These are phyloP conservation scores for Bostrychus sinensis DNA, from an alignment of 2,113 vertebrate genomes.

Conservation along the genomic window DNA sequence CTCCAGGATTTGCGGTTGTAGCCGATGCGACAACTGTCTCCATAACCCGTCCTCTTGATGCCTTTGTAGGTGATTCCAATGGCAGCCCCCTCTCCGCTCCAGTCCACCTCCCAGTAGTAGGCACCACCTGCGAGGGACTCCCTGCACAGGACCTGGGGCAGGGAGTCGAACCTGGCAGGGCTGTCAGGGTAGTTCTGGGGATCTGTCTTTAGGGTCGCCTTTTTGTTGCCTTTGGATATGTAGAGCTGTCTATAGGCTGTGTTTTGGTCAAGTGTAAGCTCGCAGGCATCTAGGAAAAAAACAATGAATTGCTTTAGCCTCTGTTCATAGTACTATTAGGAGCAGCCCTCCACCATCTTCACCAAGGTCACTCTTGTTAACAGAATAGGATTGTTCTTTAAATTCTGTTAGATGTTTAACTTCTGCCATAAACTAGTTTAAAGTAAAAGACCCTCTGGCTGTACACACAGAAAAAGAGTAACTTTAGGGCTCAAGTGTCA, in stretches of 20 bases:
- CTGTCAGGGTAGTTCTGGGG: conserved; percentile 74
- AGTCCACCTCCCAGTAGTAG: conserved; percentile 85
- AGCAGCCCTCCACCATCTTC: conserved; percentile 23
- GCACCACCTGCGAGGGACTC: conserved; percentile 81
- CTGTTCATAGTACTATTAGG: conserved; percentile 11
- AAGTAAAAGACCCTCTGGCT: conserved; percentile 52
- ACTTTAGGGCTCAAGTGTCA: conserved; percentile 60
- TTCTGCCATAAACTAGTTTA: neutral
- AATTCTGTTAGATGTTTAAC: conserved; percentile 21
- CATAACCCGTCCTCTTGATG: conserved; percentile 82
- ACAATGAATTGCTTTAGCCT: conserved; percentile 10
- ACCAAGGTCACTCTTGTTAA: conserved; percentile 28
- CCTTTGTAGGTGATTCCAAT: conserved; percentile 83
- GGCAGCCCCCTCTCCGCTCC: conserved; percentile 80
- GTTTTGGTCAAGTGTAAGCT: conserved; percentile 78
- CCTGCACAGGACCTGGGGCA: conserved; percentile 81
- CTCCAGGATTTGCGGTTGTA: conserved; percentile 89
- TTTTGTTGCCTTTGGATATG: conserved; percentile 79
- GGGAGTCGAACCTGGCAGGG: conserved; percentile 76
- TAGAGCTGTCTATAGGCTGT: conserved; percentile 82
- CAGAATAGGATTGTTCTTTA: conserved; percentile 4
- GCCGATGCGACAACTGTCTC: conserved; percentile 82
- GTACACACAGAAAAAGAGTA: conserved; percentile 54
- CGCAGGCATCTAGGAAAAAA: conserved; percentile 70
- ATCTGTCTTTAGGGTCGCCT: conserved; percentile 78